Evolutionary conservation across 64 coral and sea anemone genomes (phyloP), one percentile per base, ranked within the genome.

Genomic region (Dendrophyllia cribrosa): DNA sequence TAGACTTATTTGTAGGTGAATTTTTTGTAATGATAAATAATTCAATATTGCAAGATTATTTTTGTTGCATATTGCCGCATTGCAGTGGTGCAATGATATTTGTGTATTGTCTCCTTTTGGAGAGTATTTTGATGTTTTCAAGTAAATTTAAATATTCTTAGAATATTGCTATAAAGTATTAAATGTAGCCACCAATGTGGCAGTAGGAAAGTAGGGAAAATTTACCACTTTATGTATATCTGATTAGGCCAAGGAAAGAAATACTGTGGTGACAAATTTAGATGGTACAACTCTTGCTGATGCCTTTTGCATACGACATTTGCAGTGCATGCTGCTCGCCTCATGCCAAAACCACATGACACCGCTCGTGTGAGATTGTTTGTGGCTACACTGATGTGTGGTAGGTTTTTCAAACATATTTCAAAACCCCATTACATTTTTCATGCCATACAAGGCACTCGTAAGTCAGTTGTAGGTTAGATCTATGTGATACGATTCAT

Each of bases 161-260:
- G 77, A 79, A 79, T 79, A 79, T 44, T 65, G 43, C 43, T 24
- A 23, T 51, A 51, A 21, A 47, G 43, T 68, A 65, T 84, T 84
- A 3, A 51, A 23, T 66, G 80, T 84, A 84, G 80, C 80, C 80
- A 84, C 80, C 19, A 49, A 66, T 68, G 80, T 84, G 80, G 80
- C 80, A 51, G 17, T 21, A 84, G 77, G 61, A 3, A 67, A 66
- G 44, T 84, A 84, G 24, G 58, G 26, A 82, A 67, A 20, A 83
- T 65, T 83, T 65, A 83, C 34, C 5, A 9, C 24, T 17, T 80
- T 51, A 49, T 16, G 15, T 19, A 20, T 15, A 59, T 60, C 64
- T 65, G 12, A 72, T 26, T 14, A 45, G 43, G 15, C 26, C 34
- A 45, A 44, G 12, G 14, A 45, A 44, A 12, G 4, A 45, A 45